Evolutionary conservation across 2,888 invertebrate species (phyloP), one percentile per base, ranked within the genome.

Genomic region (Thalpophila matura): DNA sequence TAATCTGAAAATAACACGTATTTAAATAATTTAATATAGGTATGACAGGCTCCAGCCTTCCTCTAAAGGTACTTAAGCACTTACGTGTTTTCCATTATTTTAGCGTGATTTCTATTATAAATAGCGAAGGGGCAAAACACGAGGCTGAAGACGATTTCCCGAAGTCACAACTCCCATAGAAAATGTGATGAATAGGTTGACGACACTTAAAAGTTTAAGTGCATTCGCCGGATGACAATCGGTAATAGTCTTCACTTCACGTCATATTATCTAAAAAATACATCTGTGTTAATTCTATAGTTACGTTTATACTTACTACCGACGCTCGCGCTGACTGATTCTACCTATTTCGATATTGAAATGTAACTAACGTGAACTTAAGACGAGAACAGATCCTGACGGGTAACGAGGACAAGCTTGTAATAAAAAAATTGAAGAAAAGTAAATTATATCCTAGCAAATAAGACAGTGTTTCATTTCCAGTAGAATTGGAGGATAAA

Each of bases 401-500:
- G 49, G 49, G 49, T 49, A 49, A 49, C 49, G 49, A 49, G 49
- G 49, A 49, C 49, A 49, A 49, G 49, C 49, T 49, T 49, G 49
- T 49, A 49, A 49, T 49, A 49, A 49, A 49, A 49, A 49, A 49
- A 37, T 49, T 49, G 49, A 37, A 49, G 49, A 49, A 49, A 49
- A 49, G 49, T 49, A 49, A 49, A 49, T 49, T 49, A 49, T 49
- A 49, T 49, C 49, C 49, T 49, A 35, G 33, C 33, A 33, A 33
- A 33, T 33, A 33, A 33, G 33, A 35, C 50, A 50, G 50, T 53
- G 53, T 54, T 54, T 54, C 54, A 54, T 54, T 54, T 54, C 54
- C 54, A 54, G 54, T 54, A 54, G 54, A 54, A 54, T 54, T 54
- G 54, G 54, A 54, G 54, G 54, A 54, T 54, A 54, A 54, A 54